Conservation (phyloP, 2,888 invertebrate species). For the Drosophila infuscata region DNA sequence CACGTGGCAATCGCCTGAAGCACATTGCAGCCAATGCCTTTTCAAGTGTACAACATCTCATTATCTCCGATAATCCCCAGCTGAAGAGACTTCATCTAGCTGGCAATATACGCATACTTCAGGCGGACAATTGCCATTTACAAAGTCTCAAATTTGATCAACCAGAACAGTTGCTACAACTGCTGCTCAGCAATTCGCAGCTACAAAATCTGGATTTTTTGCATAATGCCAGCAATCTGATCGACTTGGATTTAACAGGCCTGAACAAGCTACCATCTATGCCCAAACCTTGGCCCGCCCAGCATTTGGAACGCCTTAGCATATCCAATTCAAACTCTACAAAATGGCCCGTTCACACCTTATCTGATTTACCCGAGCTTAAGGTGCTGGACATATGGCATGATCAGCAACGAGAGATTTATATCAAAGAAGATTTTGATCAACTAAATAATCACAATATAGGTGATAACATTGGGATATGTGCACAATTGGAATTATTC, state of each 20-base stretch:
- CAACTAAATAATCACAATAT: slow-evolving; percentile 21
- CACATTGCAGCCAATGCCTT: slow-evolving; percentile 37
- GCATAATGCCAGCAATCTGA: slow-evolving; percentile 36
- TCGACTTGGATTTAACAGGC: slow-evolving; percentile 59
- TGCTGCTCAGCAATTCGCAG: slow-evolving; percentile 42
- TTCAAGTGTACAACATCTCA: slow-evolving; percentile 27
- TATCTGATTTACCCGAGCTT: slow-evolving; percentile 43
- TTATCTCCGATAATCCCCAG: slow-evolving; percentile 43
- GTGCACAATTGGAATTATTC: slow-evolving; percentile 42
- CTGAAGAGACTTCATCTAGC: slow-evolving; percentile 34
- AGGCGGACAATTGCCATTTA: slow-evolving; percentile 53
- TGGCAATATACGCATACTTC: slow-evolving; percentile 33
- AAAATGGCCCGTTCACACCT: slow-evolving; percentile 36
- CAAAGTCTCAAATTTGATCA: slow-evolving; percentile 36
- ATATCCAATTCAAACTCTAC: slow-evolving; percentile 41
- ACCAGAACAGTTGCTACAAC: slow-evolving; percentile 35
- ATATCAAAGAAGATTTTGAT: slow-evolving; percentile 43
- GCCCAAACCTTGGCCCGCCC: slow-evolving; percentile 48
- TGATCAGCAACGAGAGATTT: slow-evolving; percentile 47
- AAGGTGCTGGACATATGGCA: slow-evolving; percentile 48
- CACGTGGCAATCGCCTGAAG: slow-evolving; percentile 42
- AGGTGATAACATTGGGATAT: slow-evolving; percentile 27
- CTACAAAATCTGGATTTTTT: slow-evolving; percentile 51
- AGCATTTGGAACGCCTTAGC: slow-evolving; percentile 46
- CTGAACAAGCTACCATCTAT: slow-evolving; percentile 39